A percentile compares a stretch with the other conserved stretches of the same genome.
Conservation (phyloP, 2,888 invertebrate genomes). For the Catonia carolina region DNA sequence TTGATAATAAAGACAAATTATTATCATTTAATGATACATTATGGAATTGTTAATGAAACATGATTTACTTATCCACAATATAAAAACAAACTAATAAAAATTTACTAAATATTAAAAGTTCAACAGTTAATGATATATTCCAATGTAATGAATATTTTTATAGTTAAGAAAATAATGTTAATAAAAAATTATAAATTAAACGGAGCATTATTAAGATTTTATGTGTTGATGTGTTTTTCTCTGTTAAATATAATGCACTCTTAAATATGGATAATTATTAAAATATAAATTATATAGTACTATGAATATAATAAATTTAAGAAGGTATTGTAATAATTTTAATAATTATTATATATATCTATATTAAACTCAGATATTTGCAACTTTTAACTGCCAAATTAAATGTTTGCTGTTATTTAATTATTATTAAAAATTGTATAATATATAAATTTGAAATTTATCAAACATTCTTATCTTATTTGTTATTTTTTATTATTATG, state of each 20-base stretch:
- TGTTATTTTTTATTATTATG: neutral
- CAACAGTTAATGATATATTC: no score
- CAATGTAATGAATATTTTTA: no score
- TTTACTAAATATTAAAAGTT: no score
- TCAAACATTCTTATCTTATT: neutral
- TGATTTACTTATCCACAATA: no score
- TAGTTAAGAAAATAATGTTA: no score
- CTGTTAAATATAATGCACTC: constrained; percentile 6
- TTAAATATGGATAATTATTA: neutral
- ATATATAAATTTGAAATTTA: neutral
- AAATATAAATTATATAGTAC: neutral
- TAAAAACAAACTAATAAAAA: no score
- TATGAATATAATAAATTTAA: constrained; percentile 1
- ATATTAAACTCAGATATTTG: neutral
- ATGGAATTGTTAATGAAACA: no score
- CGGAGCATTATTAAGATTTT: constrained; percentile 3
- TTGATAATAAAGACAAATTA: no score
- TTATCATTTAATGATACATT: no score
- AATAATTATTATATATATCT: neutral
- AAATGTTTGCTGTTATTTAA: constrained; percentile 7
- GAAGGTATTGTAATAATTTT: neutral
- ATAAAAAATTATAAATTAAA: neutral
- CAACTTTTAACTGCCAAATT: constrained; percentile 10
- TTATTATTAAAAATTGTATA: constrained; percentile 11
- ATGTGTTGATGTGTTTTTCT: constrained; percentile 18